Evolutionary conservation across 2,113 vertebrate genomes (phyloP).

Genomic region (Seriola dumerili): DNA sequence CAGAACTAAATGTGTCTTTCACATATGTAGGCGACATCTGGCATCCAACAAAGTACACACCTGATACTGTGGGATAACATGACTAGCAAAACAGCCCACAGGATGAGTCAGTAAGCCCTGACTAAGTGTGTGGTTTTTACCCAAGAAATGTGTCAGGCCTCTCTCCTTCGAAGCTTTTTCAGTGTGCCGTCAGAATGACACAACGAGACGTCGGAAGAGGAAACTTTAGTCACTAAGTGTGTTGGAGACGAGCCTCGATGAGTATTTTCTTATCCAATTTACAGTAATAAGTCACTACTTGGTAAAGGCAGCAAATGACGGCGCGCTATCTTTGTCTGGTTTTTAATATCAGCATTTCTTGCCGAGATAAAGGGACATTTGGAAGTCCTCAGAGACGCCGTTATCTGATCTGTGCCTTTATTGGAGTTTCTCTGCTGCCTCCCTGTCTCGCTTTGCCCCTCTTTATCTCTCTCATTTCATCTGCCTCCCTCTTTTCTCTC

Average conservation of each 20-base stretch:
- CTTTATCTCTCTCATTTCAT: conserved; percentile 75
- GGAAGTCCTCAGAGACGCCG: conserved; percentile 72
- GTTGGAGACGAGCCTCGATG: conserved; percentile 44
- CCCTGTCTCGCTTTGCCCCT: conserved; percentile 59
- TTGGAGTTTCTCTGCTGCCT: conserved; percentile 74
- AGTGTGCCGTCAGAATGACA: conserved; percentile 35
- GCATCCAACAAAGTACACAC: conserved; percentile 38
- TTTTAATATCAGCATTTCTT: conserved; percentile 79
- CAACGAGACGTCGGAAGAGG: conserved; percentile 53
- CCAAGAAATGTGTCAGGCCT: conserved; percentile 30
- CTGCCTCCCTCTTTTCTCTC: conserved; percentile 55
- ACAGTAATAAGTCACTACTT: conserved; percentile 68
- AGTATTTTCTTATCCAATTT: conserved; percentile 72
- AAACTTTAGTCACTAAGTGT: conserved; percentile 62
- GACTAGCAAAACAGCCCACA: conserved; percentile 52
- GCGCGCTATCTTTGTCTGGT: conserved; percentile 52
- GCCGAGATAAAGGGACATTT: conserved; percentile 77
- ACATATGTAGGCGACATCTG: conserved; percentile 53
- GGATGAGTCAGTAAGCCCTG: conserved; percentile 65
- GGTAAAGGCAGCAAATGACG: conserved; percentile 63
- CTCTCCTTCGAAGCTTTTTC: conserved; percentile 37
- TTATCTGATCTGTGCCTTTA: conserved; percentile 80
- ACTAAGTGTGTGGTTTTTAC: conserved; percentile 58
- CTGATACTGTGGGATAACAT: conserved; percentile 59
- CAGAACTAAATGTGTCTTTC: conserved; percentile 41